Percentiles rank a stretch among this genome's conserved stretches.
phyloP scores from a whole-genome alignment of 2,797 vertebrate genomes.

The Psittacula derbiana region DNA sequence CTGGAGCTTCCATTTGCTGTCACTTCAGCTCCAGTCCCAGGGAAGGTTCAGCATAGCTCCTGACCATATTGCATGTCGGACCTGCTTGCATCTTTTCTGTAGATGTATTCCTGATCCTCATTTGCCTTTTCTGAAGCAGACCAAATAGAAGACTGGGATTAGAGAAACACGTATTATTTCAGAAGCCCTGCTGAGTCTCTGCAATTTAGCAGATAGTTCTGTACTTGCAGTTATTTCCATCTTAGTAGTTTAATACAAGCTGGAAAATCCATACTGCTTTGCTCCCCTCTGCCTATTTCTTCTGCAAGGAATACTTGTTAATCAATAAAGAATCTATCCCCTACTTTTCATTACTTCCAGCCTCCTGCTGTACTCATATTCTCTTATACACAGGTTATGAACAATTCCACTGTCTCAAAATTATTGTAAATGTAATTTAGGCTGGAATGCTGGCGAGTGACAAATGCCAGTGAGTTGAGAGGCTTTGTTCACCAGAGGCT shows the following conservation, averaged over 20 bases:
- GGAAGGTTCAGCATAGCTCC: background rate
- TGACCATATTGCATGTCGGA: background rate
- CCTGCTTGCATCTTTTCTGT: background rate
- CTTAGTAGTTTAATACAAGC: constrained; percentile 22
- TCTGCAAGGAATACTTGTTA: background rate
- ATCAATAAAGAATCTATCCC: constrained; percentile 19
- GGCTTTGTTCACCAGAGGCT: constrained; percentile 39
- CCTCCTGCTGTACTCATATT: background rate
- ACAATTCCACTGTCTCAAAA: constrained; percentile 23
- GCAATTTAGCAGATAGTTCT: constrained; percentile 9
- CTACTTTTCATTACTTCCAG: constrained; percentile 2
- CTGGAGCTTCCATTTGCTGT: background rate
- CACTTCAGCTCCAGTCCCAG: background rate
- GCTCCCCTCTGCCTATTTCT: constrained; percentile 21
- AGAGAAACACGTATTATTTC: constrained; percentile 40
- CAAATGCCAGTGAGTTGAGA: constrained; percentile 22
- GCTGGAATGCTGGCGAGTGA: constrained; percentile 14
- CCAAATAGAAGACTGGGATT: background rate
- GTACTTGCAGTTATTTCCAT: constrained; percentile 47
- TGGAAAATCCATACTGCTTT: constrained; percentile 46
- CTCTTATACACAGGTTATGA: background rate
- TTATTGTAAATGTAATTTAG: constrained; percentile 34
- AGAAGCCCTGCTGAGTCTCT: constrained; percentile 25
- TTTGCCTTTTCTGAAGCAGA: background rate
- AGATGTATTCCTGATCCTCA: background rate